Conservation (phyloP, 2,888 invertebrate genomes). For the Sesia apiformis region DNA sequence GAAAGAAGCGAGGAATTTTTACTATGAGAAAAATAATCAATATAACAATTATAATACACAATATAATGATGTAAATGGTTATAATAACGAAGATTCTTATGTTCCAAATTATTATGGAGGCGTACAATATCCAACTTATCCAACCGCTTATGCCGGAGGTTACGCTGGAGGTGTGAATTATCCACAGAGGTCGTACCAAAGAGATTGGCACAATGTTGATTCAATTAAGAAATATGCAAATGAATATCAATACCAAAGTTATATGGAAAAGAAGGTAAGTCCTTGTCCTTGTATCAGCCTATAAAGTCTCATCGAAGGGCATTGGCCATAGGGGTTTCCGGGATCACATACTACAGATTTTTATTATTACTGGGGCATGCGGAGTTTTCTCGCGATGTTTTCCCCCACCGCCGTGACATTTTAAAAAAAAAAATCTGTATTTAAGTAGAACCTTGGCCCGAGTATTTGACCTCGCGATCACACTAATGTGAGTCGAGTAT, state of each 20-base stretch:
- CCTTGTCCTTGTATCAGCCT: too few relatives aligned
- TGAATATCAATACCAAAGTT: slow-evolving; percentile 33
- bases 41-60: not conserved
- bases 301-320: too few relatives aligned
- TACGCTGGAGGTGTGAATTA: slow-evolving; percentile 7
- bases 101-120: slow-evolving; percentile 19
- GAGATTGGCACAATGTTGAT: slow-evolving; percentile 12
- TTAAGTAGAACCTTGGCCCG: too few relatives aligned
- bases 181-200: too few relatives aligned
- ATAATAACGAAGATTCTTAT: not conserved
- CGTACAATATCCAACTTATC: slow-evolving; percentile 29
- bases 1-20: slow-evolving; percentile 39
- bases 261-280: slow-evolving; percentile 50
- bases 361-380: too few relatives aligned
- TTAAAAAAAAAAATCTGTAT: too few relatives aligned
- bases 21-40: slow-evolving; percentile 29
- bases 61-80: not conserved
- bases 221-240: slow-evolving; percentile 24
- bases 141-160: slow-evolving; percentile 8
- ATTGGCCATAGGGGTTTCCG: too few relatives aligned
- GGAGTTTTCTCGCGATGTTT: too few relatives aligned
- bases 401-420: too few relatives aligned
- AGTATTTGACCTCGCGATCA: too few relatives aligned
- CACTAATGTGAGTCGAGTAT: too few relatives aligned
- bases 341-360: too few relatives aligned